phyloP scores from a whole-genome alignment of 2,888 invertebrate species.

The Spodoptera littoralis region DNA sequence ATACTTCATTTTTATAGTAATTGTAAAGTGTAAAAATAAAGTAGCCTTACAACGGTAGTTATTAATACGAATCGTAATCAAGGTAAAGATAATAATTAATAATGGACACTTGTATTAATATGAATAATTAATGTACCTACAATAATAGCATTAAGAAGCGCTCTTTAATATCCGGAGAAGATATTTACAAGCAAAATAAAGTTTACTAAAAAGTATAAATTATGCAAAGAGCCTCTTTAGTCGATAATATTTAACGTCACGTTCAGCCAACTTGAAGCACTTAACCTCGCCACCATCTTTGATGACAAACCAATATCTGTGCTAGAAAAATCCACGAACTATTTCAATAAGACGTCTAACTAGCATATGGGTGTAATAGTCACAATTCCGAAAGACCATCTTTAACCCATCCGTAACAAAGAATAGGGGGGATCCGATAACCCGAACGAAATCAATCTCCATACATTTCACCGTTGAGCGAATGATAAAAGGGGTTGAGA shows the following conservation, averaged over 20 bases:
- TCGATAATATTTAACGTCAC: too few species aligned
- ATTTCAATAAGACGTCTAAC: too few species aligned
- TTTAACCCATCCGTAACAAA: slow-evolving; percentile 40
- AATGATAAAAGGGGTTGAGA: slow-evolving; percentile 65
- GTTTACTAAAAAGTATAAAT: too few species aligned
- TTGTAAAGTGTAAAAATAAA: slow-evolving; percentile 28
- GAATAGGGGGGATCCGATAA: slow-evolving; percentile 61
- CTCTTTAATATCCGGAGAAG: too few species aligned
- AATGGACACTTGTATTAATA: neutral
- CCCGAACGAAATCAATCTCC: slow-evolving; percentile 70
- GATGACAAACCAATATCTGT: too few species aligned
- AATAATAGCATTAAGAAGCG: neutral
- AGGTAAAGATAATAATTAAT: slow-evolving; percentile 9
- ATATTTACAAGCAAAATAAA: too few species aligned
- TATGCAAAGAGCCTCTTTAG: too few species aligned
- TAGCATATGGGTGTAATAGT: slow-evolving; percentile 11
- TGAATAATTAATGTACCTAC: neutral
- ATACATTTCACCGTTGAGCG: slow-evolving; percentile 71
- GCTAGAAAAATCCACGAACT: too few species aligned
- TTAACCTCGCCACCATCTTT: too few species aligned
- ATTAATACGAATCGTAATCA: slow-evolving; percentile 25
- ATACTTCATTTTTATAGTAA: slow-evolving; percentile 26
- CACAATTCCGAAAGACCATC: slow-evolving; percentile 25
- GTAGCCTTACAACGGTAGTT: slow-evolving; percentile 21
- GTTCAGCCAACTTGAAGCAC: too few species aligned